Percentiles rank a stretch among this genome's conserved stretches.
Evolutionary conservation across 1,140 invertebrate species (phyloP).

Genomic region (Eufriesea mexicana): DNA sequence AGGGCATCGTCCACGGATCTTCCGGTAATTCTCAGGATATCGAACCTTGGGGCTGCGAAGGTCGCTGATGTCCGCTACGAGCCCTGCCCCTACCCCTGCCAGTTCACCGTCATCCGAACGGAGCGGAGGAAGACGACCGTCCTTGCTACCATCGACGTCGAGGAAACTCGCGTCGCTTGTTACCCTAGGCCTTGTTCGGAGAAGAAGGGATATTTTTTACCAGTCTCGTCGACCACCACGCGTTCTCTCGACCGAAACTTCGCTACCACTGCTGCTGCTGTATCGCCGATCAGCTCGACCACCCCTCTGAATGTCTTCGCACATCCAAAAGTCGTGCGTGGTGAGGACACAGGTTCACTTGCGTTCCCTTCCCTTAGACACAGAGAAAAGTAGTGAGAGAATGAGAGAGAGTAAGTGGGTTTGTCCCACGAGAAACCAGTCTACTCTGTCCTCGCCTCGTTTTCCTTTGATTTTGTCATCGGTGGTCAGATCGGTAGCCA

Average conservation of each 20-base stretch:
- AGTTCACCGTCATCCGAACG: slow-evolving; percentile 26
- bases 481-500: neutral
- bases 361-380: neutral
- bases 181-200: slow-evolving; percentile 12
- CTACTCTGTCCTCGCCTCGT: neutral
- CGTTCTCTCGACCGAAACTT: slow-evolving; percentile 10
- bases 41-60: slow-evolving; percentile 47
- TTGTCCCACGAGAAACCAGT: neutral
- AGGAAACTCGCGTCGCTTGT: neutral
- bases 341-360: slow-evolving; percentile 67
- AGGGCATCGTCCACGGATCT: slow-evolving; percentile 37
- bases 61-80: slow-evolving; percentile 60
- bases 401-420: neutral
- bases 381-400: neutral
- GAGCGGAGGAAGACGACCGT: neutral
- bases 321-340: slow-evolving; percentile 80
- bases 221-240: neutral
- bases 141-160: neutral
- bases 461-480: neutral
- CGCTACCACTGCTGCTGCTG: slow-evolving; percentile 42
- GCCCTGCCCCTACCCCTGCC: slow-evolving; percentile 47
- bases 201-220: neutral
- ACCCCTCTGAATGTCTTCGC: slow-evolving; percentile 81
- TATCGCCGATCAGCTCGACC: slow-evolving; percentile 64
- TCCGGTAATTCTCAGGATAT: slow-evolving; percentile 34